phyloP scores from a whole-genome alignment of 2,797 vertebrate species.

The Falco concolor region DNA sequence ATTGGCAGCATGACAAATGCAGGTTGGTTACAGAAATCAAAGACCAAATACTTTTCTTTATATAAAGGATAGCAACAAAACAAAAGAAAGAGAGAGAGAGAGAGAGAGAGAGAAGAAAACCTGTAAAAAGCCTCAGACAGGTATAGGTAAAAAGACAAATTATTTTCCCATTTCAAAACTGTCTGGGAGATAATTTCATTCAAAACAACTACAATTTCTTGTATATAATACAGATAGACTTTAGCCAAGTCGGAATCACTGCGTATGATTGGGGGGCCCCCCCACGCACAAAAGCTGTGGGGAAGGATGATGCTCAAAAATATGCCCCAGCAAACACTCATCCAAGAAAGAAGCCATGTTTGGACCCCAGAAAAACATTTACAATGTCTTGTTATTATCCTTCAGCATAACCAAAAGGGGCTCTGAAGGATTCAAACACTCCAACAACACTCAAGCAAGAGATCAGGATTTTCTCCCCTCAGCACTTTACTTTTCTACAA shows the following conservation, averaged over 20 bases:
- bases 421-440: not conserved
- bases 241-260: not conserved
- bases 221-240: not conserved
- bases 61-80: not conserved
- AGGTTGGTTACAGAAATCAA: not conserved
- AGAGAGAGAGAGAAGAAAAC: not conserved
- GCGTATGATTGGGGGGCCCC: not conserved
- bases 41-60: not conserved
- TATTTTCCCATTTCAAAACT: not conserved
- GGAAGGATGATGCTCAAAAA: conserved; percentile 11
- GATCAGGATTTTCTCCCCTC: not conserved
- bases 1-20: conserved; percentile 28
- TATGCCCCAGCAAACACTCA: not conserved
- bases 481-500: not conserved
- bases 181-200: not conserved
- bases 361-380: not conserved
- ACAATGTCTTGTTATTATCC: not conserved
- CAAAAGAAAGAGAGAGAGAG: not conserved
- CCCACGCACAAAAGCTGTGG: not conserved
- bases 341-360: not conserved
- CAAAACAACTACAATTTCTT: not conserved
- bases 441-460: not conserved
- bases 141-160: not conserved
- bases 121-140: not conserved
- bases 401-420: not conserved